phyloP scores from a whole-genome alignment of 1,140 invertebrate species.

The Carposina sasakii region DNA sequence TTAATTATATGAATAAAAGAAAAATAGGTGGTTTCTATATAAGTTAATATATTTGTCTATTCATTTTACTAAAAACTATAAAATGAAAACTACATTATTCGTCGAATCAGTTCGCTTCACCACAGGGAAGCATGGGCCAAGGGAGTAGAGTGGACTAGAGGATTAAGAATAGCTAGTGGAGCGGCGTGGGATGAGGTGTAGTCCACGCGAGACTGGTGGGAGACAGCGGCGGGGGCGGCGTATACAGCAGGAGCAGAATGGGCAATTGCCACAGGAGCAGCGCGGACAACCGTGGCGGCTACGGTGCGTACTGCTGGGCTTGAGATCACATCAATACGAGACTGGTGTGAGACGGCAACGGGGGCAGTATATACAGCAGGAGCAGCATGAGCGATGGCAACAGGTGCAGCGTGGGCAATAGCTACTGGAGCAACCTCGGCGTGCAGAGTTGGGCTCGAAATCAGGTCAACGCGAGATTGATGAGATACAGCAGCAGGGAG shows the following conservation, averaged over 20 bases:
- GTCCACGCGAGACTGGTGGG: slow-evolving; percentile 60
- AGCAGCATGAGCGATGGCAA: slow-evolving; percentile 32
- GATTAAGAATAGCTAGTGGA: no score
- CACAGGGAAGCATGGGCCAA: slow-evolving; percentile 25
- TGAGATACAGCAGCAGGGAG: slow-evolving; percentile 20
- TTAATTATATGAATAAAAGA: neutral
- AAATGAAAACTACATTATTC: slow-evolving; percentile 3
- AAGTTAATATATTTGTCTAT: neutral
- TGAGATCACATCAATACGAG: slow-evolving; percentile 36
- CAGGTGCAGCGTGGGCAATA: slow-evolving; percentile 13
- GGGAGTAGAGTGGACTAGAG: no score
- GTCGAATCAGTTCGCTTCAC: slow-evolving; percentile 1
- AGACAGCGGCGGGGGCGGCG: slow-evolving; percentile 42
- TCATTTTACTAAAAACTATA: neutral
- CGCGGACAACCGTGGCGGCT: slow-evolving; percentile 18
- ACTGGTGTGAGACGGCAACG: slow-evolving; percentile 40
- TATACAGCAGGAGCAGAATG: slow-evolving; percentile 28
- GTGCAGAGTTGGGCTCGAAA: no score
- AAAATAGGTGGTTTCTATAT: neutral
- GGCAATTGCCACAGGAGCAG: slow-evolving; percentile 27
- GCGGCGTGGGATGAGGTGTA: slow-evolving; percentile 45
- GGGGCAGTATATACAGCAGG: slow-evolving; percentile 29
- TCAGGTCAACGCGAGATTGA: no score
- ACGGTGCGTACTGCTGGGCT: slow-evolving; percentile 30
- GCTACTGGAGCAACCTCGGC: slow-evolving; percentile 9